Percentiles rank a stretch among this genome's conserved stretches.
These are phyloP conservation scores for Coilia nasus DNA, from an alignment of 2,797 vertebrate genomes.

Conservation along the genomic window DNA sequence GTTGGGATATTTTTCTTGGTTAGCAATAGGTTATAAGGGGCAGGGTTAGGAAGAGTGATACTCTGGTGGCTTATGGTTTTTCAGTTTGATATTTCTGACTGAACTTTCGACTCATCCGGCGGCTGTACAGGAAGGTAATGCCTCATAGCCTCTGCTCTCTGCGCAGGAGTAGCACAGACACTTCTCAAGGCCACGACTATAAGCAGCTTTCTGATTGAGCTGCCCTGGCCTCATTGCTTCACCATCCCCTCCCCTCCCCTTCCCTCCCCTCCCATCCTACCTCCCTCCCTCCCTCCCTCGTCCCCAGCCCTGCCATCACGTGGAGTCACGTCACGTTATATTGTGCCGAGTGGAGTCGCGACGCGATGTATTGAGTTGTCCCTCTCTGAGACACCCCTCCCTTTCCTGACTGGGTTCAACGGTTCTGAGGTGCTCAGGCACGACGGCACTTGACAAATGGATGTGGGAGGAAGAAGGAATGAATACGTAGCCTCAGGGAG, in stretches of 20 bases:
- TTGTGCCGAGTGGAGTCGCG: too few relatives aligned
- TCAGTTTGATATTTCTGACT: neutral
- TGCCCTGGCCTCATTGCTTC: neutral
- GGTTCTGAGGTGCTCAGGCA: conserved; percentile 34
- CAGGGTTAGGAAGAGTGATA: neutral
- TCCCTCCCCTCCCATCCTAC: too few relatives aligned
- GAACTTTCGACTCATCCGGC: neutral
- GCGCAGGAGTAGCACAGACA: neutral
- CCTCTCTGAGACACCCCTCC: too few relatives aligned
- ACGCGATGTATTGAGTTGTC: too few relatives aligned
- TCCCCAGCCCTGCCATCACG: too few relatives aligned
- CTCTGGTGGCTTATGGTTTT: neutral
- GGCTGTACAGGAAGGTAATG: neutral
- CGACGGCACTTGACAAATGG: conserved; percentile 38
- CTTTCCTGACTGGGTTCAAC: conserved; percentile 14
- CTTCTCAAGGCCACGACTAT: neutral
- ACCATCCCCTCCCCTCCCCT: neutral
- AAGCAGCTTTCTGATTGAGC: conserved; percentile 18
- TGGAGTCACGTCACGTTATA: too few relatives aligned
- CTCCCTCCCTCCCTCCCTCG: too few relatives aligned
- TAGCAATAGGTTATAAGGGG: neutral
- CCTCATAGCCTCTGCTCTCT: neutral
- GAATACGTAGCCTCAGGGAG: conserved; percentile 24
- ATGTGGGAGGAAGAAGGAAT: conserved; percentile 8
- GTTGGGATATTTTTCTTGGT: neutral